Conservation (phyloP, 2,888 invertebrate genomes). For the Drosophila koepferae region DNA sequence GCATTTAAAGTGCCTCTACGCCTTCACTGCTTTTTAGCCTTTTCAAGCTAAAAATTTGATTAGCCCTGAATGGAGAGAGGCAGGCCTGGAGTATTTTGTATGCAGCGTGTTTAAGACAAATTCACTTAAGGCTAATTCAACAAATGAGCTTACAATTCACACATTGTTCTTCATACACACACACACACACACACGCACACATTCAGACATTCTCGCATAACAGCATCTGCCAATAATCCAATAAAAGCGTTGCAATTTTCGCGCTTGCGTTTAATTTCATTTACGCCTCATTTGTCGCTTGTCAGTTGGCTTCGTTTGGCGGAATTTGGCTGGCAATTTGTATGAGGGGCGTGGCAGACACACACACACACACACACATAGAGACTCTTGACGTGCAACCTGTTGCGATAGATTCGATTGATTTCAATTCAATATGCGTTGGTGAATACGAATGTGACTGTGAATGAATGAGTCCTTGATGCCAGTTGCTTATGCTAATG, state of each 20-base stretch:
- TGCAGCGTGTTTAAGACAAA: slow-evolving; percentile 49
- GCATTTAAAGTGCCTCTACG: slow-evolving; percentile 57
- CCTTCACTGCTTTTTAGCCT: slow-evolving; percentile 14
- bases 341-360: slow-evolving; percentile 17
- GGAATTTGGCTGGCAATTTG: slow-evolving; percentile 29
- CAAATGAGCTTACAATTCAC: slow-evolving; percentile 78
- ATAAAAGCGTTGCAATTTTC: slow-evolving; percentile 77
- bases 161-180: slow-evolving; percentile 60
- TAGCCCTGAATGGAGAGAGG: slow-evolving; percentile 13
- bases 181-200: slow-evolving; percentile 2
- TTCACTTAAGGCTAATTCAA: slow-evolving; percentile 71
- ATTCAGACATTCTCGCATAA: slow-evolving; percentile 6
- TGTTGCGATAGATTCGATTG: slow-evolving; percentile 62
- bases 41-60: slow-evolving; percentile 18
- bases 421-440: slow-evolving; percentile 27
- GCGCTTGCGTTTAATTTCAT: slow-evolving; percentile 80
- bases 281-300: slow-evolving; percentile 79
- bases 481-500: slow-evolving; percentile 59
- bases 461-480: slow-evolving; percentile 5
- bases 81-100: slow-evolving; percentile 34
- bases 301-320: slow-evolving; percentile 47
- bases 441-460: not conserved
- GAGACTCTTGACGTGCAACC: slow-evolving; percentile 41
- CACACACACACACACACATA: not conserved
- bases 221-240: slow-evolving; percentile 65